Evolutionary conservation across 2,113 vertebrate species (phyloP), one percentile per base, ranked within the genome.

Genomic region (Myrmecobius fasciatus): DNA sequence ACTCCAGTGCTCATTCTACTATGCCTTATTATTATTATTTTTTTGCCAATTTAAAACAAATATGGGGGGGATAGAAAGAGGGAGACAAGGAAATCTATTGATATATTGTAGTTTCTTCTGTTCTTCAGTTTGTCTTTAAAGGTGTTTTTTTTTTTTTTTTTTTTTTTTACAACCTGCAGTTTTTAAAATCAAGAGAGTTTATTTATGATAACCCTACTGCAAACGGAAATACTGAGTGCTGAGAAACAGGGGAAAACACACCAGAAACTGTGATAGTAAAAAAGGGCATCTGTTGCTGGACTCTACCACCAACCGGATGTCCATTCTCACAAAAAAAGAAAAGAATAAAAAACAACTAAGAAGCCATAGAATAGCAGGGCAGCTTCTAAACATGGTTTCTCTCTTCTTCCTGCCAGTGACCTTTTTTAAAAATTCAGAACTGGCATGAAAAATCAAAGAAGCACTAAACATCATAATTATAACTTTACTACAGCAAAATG

Each of bases 211-310:
- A 26, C 53, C 95, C 52, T 75, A 96, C 43, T 53, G 89, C 20
- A 51, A 36, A 93, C 52, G 43, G 94, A 96, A 95, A 94, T 49
- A 96, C 17, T 75, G 46, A 92, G 0, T 92, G 91, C 89, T 92
- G n/a, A 83, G 67, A 43, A 56, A 56, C 89, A 95, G 89, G 91
- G 54, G 52, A 25, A 93, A 96, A 91, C 36, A 91, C 75, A 90
- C 53, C 52, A 95, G 91, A 91, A 95, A 97, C 11, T 53, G n/a
- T 0, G 12, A 90, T 83, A 93, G 91, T 96, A 89, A 93, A 95
- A 95, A 96, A 83, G 67, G 91, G 92, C 52, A 91, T 94, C 94
- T 96, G 91, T 90, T 91, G 25, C 6, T 92, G n/a, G 26, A 96
- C 14, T 94, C 53, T 31, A 24, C n/a, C 67, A 75, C 91, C 95